phyloP scores from a whole-genome alignment of 2,113 vertebrate genomes.

The Corythornis madagascariensis region DNA sequence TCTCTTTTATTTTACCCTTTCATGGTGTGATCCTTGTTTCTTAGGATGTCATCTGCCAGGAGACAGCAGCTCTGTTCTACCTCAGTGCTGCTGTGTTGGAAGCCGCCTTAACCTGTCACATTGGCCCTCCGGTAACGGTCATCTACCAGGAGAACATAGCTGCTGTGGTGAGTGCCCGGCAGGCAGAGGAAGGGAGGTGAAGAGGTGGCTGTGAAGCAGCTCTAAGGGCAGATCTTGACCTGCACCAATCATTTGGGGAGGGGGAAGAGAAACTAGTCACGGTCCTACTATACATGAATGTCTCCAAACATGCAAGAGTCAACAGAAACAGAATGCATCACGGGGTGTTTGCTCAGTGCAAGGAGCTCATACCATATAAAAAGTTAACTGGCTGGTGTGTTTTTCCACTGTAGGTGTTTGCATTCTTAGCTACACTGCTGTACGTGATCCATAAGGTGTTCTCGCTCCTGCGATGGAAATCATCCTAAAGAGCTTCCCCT shows the following conservation, averaged over 20 bases:
- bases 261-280: neutral
- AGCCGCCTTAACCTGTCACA: neutral
- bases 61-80: conserved; percentile 78
- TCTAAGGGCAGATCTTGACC: neutral
- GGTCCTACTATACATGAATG: accelerated
- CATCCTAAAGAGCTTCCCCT: conserved; percentile 65
- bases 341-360: neutral
- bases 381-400: neutral
- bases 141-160: conserved; percentile 72
- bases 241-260: neutral
- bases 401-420: conserved; percentile 79
- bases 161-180: conserved; percentile 77
- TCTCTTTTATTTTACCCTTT: too few relatives aligned
- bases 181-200: neutral
- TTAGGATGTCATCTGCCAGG: conserved; percentile 81
- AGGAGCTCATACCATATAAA: neutral
- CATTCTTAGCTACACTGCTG: conserved; percentile 75
- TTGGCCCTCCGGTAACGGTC: accelerated
- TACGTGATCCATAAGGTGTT: conserved; percentile 81
- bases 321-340: neutral
- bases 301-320: neutral
- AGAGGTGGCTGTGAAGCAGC: neutral
- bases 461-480: conserved; percentile 80
- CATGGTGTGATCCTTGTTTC: neutral
- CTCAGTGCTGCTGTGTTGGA: conserved; percentile 79